Evolutionary conservation across 2,888 invertebrate genomes (phyloP).

Genomic region (Yponomeuta evonymella): DNA sequence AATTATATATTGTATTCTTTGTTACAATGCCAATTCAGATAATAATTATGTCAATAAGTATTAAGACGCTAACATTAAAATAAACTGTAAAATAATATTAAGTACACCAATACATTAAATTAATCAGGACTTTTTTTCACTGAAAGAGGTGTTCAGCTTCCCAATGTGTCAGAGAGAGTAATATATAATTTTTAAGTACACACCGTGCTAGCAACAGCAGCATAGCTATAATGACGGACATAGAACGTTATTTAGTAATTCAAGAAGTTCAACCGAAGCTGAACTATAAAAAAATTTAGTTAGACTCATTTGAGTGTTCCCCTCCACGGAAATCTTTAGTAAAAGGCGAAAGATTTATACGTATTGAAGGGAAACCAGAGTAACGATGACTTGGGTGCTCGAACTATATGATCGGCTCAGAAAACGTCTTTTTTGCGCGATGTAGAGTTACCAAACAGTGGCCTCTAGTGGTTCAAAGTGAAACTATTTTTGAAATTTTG

Average conservation of each 20-base stretch:
- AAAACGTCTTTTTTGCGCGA: conserved; percentile 12
- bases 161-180: too few relatives aligned
- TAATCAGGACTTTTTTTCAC: too few relatives aligned
- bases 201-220: too few relatives aligned
- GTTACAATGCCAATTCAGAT: too few relatives aligned
- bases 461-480: conserved; percentile 4
- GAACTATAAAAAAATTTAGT: conserved; percentile 6
- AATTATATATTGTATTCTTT: too few relatives aligned
- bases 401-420: background rate
- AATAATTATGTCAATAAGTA: too few relatives aligned
- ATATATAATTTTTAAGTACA: too few relatives aligned
- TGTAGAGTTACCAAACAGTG: conserved; percentile 4
- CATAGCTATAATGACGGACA: too few relatives aligned
- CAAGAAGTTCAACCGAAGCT: background rate
- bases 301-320: conserved; percentile 19
- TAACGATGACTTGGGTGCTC: conserved; percentile 21
- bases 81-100: too few relatives aligned
- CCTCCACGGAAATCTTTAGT: conserved; percentile 88
- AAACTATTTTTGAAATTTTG: background rate
- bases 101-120: too few relatives aligned
- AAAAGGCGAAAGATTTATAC: conserved; percentile 87
- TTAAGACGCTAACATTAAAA: too few relatives aligned
- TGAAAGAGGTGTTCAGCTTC: too few relatives aligned
- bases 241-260: background rate
- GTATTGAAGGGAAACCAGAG: conserved; percentile 81